Evolutionary conservation across 1,140 invertebrate species (phyloP), one percentile per base, ranked within the genome.

Genomic region (Wiebesia pumilae): DNA sequence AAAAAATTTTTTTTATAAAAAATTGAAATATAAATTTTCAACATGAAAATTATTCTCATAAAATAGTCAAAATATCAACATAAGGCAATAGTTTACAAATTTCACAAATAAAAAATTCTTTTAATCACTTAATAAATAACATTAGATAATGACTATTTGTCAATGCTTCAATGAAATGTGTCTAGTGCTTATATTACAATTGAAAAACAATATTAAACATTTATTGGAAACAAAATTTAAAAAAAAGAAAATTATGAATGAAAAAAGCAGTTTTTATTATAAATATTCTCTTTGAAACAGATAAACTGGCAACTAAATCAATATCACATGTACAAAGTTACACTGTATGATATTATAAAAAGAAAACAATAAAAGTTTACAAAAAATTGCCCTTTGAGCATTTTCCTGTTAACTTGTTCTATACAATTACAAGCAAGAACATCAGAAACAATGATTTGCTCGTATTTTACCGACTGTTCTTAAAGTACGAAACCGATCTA

Each of bases 291-390:
- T 87, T 84, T 35, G 84, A 87, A 87, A 83, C 77, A 83, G 69
- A 81, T 84, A 81, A 81, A 71, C 62, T 81, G 78, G 82, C 51
- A 62, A 84, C 77, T 87, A 84, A 84, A 87, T 87, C 81, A 87
- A 87, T 87, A 87, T 87, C 86, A 88, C 84, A 83, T 88, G 75
- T 86, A 88, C 81, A 88, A 88, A 87, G 81, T 85, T 86, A 75
- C 83, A 89, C 77, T 82, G 81, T 84, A 77, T 86, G 87, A 87
- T 82, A 87, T 87, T 84, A 86, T 73, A 85, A 88, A 83, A 87
- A 47, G 62, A 89, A 87, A 86, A 54, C 83, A 87, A 84, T 85
- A 62, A 51, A 87, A 85, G 83, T 73, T 87, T 51, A 85, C 58
- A 16, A 85, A 69, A 83, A 85, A 51, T 79, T 84, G 65, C 54